Conservation (phyloP, 2,888 invertebrate genomes). For the Pseudoips prasinana region DNA sequence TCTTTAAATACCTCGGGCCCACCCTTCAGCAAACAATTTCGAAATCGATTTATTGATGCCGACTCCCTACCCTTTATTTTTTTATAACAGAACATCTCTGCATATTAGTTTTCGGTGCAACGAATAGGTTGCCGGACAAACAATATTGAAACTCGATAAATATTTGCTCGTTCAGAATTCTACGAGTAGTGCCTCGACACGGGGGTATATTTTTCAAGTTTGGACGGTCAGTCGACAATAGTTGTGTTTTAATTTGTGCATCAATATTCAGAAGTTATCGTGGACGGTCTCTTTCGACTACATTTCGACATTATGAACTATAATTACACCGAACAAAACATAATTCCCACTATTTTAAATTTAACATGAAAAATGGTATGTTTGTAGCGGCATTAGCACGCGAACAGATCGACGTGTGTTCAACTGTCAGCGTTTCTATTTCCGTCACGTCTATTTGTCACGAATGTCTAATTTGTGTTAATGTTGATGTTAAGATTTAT, state of each 20-base stretch:
- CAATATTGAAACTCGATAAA: slow-evolving; percentile 50
- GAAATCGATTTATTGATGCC: slow-evolving; percentile 72
- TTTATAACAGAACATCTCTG: slow-evolving; percentile 41
- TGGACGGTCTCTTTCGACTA: slow-evolving; percentile 20
- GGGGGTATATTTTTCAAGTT: slow-evolving; percentile 5
- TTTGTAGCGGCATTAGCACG: slow-evolving; percentile 50
- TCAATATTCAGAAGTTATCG: slow-evolving; percentile 8
- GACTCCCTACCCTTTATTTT: slow-evolving; percentile 55
- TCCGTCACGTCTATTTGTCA: slow-evolving; percentile 71
- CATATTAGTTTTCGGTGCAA: slow-evolving; percentile 38
- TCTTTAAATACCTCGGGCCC: slow-evolving; percentile 77
- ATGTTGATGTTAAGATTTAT: slow-evolving; percentile 70
- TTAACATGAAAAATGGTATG: slow-evolving; percentile 78
- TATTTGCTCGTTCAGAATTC: slow-evolving; percentile 40
- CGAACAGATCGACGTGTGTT: slow-evolving; percentile 69
- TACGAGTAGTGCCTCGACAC: slow-evolving; percentile 2
- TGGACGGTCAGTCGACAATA: too few relatives aligned
- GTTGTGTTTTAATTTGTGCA: background rate
- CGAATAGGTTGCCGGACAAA: slow-evolving; percentile 58
- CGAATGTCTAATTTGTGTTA: slow-evolving; percentile 74
- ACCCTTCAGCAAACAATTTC: slow-evolving; percentile 72
- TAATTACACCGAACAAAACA: slow-evolving; percentile 33
- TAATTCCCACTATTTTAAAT: slow-evolving; percentile 59
- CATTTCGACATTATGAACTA: slow-evolving; percentile 31
- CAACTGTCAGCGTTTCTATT: slow-evolving; percentile 74